Percentiles rank a stretch among this genome's conserved stretches.
Evolutionary conservation across 1,140 invertebrate species (phyloP).

Genomic region (Hycleus cichorii): DNA sequence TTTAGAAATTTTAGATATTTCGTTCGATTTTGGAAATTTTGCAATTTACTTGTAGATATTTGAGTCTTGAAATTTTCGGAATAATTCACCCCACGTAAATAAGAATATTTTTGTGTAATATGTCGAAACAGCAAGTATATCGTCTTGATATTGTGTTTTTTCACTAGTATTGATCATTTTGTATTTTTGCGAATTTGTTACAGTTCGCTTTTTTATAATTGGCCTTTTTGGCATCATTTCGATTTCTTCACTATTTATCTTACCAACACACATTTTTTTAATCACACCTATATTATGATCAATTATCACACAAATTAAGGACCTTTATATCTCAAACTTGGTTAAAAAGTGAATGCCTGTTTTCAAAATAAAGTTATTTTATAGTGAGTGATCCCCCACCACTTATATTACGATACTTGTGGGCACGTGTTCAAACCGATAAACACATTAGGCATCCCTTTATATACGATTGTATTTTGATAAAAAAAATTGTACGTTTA

Average conservation of each 20-base stretch:
- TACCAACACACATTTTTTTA: not conserved
- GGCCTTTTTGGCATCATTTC: not conserved
- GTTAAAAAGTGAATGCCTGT: no score
- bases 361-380: no score
- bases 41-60: conserved; percentile 20
- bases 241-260: not conserved
- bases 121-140: conserved; percentile 16
- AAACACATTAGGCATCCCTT: no score
- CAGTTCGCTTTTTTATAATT: not conserved
- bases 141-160: conserved; percentile 14
- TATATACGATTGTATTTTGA: no score
- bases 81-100: conserved; percentile 4
- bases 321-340: no score
- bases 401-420: no score
- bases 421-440: no score
- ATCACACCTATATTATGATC: no score
- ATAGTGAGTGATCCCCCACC: no score
- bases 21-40: not conserved
- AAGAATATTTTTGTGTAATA: conserved; percentile 17
- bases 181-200: not conserved
- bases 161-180: not conserved
- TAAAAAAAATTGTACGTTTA: no score
- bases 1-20: conserved; percentile 12
- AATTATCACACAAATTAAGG: no score
- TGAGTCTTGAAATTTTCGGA: conserved; percentile 15